Percentiles rank a stretch among this genome's conserved stretches.
These are phyloP conservation scores for Lagopus leucura DNA, from an alignment of 2,113 vertebrate genomes.

Conservation along the genomic window DNA sequence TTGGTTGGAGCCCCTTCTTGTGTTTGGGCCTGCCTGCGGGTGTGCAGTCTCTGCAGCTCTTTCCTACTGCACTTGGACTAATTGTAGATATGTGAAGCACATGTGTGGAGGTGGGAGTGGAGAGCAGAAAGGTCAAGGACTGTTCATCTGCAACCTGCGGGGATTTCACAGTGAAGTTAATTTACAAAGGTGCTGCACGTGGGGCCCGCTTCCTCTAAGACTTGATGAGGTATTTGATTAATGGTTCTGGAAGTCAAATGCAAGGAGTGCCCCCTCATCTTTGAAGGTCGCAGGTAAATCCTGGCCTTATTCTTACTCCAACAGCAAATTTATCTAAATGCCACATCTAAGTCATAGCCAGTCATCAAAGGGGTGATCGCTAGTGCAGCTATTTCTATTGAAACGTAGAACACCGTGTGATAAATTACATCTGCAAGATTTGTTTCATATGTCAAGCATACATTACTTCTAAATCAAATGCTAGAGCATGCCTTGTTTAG, in stretches of 20 bases:
- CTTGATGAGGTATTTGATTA: slow-evolving; percentile 50
- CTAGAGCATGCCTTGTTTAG: slow-evolving; percentile 78
- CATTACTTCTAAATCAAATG: slow-evolving; percentile 78
- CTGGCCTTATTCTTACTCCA: slow-evolving; percentile 43
- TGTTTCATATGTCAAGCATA: slow-evolving; percentile 73
- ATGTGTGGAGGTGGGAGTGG: not conserved
- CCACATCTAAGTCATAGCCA: not conserved
- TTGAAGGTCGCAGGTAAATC: slow-evolving; percentile 31
- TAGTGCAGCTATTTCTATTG: slow-evolving; percentile 33
- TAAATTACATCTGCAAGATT: slow-evolving; percentile 72
- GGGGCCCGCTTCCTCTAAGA: not conserved
- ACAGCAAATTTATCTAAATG: slow-evolving; percentile 23
- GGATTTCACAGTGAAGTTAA: slow-evolving; percentile 44
- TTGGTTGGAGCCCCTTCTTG: not conserved
- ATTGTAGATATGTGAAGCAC: slow-evolving; percentile 24
- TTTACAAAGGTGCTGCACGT: slow-evolving; percentile 18
- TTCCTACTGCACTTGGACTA: not conserved
- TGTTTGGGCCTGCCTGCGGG: not conserved
- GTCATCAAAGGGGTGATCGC: slow-evolving; percentile 25
- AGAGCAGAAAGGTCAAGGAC: slow-evolving; percentile 49
- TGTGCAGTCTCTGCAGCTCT: not conserved
- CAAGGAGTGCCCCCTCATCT: not conserved
- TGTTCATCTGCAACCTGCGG: slow-evolving; percentile 21
- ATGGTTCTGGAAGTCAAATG: not conserved
- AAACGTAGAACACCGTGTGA: slow-evolving; percentile 51